A percentile compares a stretch with the other conserved stretches of the same genome.
These are phyloP conservation scores for Vanessa cardui DNA, from an alignment of 2,888 invertebrate species.

Conservation along the genomic window DNA sequence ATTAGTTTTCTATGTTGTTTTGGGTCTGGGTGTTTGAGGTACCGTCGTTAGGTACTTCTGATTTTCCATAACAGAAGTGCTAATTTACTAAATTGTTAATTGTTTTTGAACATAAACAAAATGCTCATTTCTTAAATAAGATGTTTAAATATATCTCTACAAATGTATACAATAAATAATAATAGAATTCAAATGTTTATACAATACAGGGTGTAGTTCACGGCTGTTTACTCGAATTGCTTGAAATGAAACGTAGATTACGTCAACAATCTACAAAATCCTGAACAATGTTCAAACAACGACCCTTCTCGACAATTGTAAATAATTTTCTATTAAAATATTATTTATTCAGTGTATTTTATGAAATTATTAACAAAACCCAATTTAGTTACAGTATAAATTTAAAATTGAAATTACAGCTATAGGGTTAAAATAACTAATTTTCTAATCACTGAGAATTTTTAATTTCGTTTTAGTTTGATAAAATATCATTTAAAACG, in stretches of 20 bases:
- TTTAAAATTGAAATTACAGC: neutral
- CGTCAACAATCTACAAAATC: slow-evolving; percentile 1
- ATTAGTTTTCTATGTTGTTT: too few species aligned
- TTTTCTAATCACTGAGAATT: neutral
- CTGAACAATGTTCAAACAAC: slow-evolving; percentile 4
- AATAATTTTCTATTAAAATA: slow-evolving; percentile 11
- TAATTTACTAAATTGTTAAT: too few species aligned
- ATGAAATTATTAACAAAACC: neutral
- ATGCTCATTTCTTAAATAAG: neutral
- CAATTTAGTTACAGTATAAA: neutral
- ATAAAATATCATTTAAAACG: neutral
- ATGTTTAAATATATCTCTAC: neutral
- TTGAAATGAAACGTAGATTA: neutral
- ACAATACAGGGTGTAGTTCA: neutral
- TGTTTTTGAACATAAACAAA: too few species aligned
- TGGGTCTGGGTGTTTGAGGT: too few species aligned
- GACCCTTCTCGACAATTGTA: neutral
- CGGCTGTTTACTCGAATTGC: neutral
- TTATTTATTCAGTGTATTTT: slow-evolving; percentile 3
- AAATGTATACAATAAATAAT: neutral
- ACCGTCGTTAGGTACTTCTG: too few species aligned
- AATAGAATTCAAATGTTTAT: neutral
- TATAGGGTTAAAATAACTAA: neutral
- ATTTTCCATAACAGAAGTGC: too few species aligned
- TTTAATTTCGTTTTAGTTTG: neutral